These are phyloP conservation scores for Coilia nasus DNA, from an alignment of 2,797 vertebrate genomes.

Conservation along the genomic window DNA sequence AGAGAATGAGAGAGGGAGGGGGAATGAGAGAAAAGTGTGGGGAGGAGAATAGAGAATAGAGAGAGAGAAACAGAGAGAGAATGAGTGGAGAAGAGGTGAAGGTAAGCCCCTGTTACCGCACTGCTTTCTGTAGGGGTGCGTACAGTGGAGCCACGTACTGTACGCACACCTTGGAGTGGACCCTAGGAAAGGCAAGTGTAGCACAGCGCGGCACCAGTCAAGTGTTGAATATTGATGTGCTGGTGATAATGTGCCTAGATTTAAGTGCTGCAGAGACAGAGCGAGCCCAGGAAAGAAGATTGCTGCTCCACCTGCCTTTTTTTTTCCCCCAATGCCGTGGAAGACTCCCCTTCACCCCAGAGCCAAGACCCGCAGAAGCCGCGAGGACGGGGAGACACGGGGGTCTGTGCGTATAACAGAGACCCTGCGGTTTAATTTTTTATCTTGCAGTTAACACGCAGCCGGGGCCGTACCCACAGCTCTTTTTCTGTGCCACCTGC, in stretches of 20 bases:
- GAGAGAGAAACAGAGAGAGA: constrained; percentile 37
- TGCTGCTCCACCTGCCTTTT: constrained; percentile 19
- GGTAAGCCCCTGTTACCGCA: not conserved
- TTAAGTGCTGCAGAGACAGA: constrained; percentile 39
- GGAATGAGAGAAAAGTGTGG: not conserved
- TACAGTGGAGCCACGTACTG: not conserved
- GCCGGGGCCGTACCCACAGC: not conserved
- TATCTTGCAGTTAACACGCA: constrained; percentile 40
- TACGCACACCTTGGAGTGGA: constrained; percentile 1
- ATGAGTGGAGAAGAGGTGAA: constrained; percentile 2
- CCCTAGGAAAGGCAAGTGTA: constrained; percentile 31
- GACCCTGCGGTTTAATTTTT: constrained; percentile 66
- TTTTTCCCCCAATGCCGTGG: not conserved
- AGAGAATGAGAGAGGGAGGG: constrained; percentile 1
- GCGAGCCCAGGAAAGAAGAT: not conserved
- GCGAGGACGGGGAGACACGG: not conserved
- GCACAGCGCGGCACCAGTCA: not conserved
- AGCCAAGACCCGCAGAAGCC: constrained; percentile 49
- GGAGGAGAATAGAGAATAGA: not conserved
- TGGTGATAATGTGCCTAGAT: constrained; percentile 58
- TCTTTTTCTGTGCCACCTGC: constrained; percentile 62
- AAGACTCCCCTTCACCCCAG: not conserved
- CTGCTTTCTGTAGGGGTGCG: not conserved
- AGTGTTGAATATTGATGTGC: constrained; percentile 67
- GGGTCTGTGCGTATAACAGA: not conserved